Conservation (phyloP, 2,888 invertebrate genomes). For the Mythimna lalbum region DNA sequence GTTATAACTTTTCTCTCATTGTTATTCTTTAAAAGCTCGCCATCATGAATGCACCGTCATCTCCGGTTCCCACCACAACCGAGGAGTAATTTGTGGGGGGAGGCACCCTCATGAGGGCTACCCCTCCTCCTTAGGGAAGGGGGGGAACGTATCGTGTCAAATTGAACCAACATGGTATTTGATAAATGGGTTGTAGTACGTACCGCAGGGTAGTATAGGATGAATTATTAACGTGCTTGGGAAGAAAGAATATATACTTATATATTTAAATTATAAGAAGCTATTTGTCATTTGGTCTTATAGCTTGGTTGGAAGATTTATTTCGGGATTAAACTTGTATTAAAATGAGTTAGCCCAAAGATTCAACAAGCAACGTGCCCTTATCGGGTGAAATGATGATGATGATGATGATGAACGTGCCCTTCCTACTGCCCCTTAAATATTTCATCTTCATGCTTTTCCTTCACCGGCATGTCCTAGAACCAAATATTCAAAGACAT, state of each 20-base stretch:
- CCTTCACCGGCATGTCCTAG: too few species aligned
- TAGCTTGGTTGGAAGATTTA: background rate
- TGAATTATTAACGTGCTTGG: constrained; percentile 19
- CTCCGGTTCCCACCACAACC: constrained; percentile 43
- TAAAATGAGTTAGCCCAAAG: too few species aligned
- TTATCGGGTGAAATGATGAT: too few species aligned
- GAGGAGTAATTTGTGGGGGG: constrained; percentile 42
- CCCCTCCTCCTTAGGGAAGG: constrained; percentile 16
- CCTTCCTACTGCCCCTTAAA: too few species aligned
- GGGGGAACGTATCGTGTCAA: constrained; percentile 48
- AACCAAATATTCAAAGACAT: too few species aligned
- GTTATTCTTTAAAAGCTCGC: constrained; percentile 54
- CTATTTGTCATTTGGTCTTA: constrained; percentile 12
- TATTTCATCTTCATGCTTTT: too few species aligned
- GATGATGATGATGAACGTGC: too few species aligned
- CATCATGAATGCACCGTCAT: constrained; percentile 61
- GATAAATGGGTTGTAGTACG: constrained; percentile 47
- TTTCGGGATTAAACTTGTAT: background rate
- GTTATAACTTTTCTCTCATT: constrained; percentile 43
- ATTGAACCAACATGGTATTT: constrained; percentile 53
- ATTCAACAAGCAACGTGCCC: too few species aligned
- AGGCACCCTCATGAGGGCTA: background rate
- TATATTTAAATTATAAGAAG: background rate
- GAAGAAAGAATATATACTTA: constrained; percentile 11
- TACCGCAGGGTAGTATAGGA: constrained; percentile 1